Evolutionary conservation across 2,888 invertebrate genomes (phyloP), one percentile per base, ranked within the genome.

Genomic region (Drosophila anomelani): DNA sequence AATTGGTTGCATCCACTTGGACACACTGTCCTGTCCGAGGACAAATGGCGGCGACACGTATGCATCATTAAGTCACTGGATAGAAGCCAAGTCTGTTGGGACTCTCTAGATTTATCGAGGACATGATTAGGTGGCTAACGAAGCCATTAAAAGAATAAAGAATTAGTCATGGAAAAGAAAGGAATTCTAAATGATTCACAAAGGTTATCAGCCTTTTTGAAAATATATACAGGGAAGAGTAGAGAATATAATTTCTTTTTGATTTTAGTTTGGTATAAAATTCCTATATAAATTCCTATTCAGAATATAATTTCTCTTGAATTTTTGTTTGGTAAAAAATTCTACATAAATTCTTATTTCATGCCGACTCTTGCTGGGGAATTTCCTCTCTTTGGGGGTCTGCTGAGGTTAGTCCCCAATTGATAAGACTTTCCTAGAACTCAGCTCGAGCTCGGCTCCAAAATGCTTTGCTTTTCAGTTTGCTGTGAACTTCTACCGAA

Each of bases 21-120:
- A 83, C 75, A 69, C 73, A 76, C 68, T 49, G 32, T 32, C 49
- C 49, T 34, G 34, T 36, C 34, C 54, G 47, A 61, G 75, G 71
- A 78, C 61, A 78, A 84, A 80, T 84, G 76, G 63, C 58, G 81
- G 76, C 79, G 85, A 81, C 85, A 76, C 75, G 76, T 80, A 78
- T 89, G 85, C 76, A 77, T 89, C 89, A 85, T 86, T 86, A 82
- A 78, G 59, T 82, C 73, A 32, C 60, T 86, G 85, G 89, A 76
- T 32, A 15, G 34, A n/a, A 10, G 89, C 85, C 85, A 89, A 64
- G 53, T 47, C 12, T 62, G 38, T 17, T 29, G 29, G 7, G n/a
- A 36, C 26, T 36, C n/a, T 36, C 15, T 47, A 49, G 55, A 57
- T 58, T 71, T 43, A 41, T 26, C 15, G 26, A 23, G 38, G 7